Evolutionary conservation across 2,113 vertebrate species (phyloP), one percentile per base, ranked within the genome.

Genomic region (Cygnus atratus): DNA sequence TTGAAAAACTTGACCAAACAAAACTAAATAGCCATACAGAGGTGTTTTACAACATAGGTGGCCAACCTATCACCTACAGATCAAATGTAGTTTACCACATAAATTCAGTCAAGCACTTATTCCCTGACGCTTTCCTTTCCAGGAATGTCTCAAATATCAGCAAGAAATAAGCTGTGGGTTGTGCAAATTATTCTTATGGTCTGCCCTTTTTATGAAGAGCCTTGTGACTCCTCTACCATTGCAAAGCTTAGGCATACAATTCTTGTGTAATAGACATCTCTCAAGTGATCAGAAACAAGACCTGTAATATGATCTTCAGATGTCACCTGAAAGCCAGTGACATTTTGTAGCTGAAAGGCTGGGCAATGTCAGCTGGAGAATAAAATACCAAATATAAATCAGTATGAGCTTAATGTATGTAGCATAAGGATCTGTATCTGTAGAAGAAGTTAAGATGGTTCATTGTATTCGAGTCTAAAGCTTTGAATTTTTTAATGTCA

Each of bases 21-120:
- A 70, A 90, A 50, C 78, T 85, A 80, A 81, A 80, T 79, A 94
- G 82, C 61, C 48, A 54, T 93, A 85, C 41, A 86, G 90, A 93
- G 82, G 88, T 96, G 92, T 95, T 96, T 96, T 95, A 95, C 93
- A 91, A 35, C 88, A 65, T 91, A 94, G 84, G 92, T 95, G 95
- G 88, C 95, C 95, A 95, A 21, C 76, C 68, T 97, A 55, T 95
- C 92, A 84, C 92, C 83, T 96, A 74, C 91, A 92, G 79, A 94
- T 93, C 80, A 93, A 88, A 81, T 87, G 73, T 55, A 81, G 46
- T 58, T 72, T 94, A 84, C 65, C 83, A 81, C 57, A 59, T 94
- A 96, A 93, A 94, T 95, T 92, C 92, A 71, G 72, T 92, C 76
- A 88, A 84, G 68, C 22, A 8, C n/a, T 71, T 95, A 92, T 62